These are phyloP conservation scores for Oedothorax gibbosus DNA, from an alignment of 1,140 invertebrate species.

Conservation along the genomic window DNA sequence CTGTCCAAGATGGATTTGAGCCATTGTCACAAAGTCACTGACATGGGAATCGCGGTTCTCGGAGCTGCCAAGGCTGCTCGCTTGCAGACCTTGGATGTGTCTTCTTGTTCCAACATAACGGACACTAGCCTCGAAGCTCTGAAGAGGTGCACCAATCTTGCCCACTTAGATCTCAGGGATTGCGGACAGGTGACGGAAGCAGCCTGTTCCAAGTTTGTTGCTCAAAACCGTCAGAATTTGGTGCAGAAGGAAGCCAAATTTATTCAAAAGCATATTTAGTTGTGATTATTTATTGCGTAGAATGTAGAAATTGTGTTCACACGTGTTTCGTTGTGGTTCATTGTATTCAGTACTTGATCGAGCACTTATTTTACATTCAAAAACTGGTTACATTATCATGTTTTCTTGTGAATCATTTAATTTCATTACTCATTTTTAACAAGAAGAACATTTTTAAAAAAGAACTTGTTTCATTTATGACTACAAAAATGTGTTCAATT, in stretches of 20 bases:
- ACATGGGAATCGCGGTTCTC: slow-evolving; percentile 88
- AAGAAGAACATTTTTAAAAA: too few species aligned
- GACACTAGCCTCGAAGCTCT: slow-evolving; percentile 84
- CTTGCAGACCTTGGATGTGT: slow-evolving; percentile 78
- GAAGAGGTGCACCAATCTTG: slow-evolving; percentile 66
- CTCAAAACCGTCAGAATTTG: slow-evolving; percentile 51
- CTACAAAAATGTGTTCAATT: slow-evolving; percentile 9
- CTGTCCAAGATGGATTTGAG: slow-evolving; percentile 83
- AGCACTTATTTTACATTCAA: too few species aligned
- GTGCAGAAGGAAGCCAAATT: slow-evolving; percentile 54
- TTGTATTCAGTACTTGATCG: too few species aligned
- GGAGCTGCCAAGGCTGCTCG: slow-evolving; percentile 76
- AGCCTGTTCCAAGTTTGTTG: slow-evolving; percentile 64
- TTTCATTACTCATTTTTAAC: too few species aligned
- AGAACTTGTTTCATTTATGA: background rate
- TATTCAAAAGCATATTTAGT: slow-evolving; percentile 50
- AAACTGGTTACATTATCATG: too few species aligned
- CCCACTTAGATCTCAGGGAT: slow-evolving; percentile 63
- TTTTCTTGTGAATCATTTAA: too few species aligned
- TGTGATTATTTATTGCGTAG: slow-evolving; percentile 6
- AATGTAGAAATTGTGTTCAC: background rate
- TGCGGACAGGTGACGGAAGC: slow-evolving; percentile 62
- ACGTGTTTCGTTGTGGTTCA: too few species aligned
- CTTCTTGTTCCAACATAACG: slow-evolving; percentile 84
- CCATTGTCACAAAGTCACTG: slow-evolving; percentile 86